Evolutionary conservation across 2,113 vertebrate genomes (phyloP).

Genomic region (Mixornis gularis): DNA sequence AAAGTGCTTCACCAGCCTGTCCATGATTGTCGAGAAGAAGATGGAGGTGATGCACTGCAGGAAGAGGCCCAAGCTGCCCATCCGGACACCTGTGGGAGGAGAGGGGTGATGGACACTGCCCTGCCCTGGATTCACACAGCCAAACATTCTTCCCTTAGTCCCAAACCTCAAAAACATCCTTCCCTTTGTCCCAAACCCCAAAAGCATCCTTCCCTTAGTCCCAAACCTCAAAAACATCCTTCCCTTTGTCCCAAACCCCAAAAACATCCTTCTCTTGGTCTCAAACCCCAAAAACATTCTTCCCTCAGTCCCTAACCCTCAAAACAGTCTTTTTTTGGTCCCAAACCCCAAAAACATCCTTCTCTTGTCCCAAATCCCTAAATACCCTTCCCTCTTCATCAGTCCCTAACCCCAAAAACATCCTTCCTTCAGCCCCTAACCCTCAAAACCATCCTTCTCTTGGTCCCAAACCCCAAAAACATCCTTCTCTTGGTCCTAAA

Average conservation of each 20-base stretch:
- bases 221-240: neutral
- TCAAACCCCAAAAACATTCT: neutral
- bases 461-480: accelerated
- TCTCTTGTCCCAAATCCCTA: too few relatives aligned
- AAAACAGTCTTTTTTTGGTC: too few relatives aligned
- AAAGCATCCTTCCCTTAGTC: neutral
- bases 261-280: accelerated
- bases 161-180: neutral
- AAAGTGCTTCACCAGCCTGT: slow-evolving; percentile 76
- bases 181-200: neutral
- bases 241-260: neutral
- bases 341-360: neutral
- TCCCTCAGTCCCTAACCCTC: accelerated
- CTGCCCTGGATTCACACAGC: neutral
- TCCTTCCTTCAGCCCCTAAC: neutral
- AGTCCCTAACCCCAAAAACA: too few relatives aligned
- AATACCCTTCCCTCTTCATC: neutral
- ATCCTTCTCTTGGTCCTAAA: neutral
- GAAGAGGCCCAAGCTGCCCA: slow-evolving; percentile 87
- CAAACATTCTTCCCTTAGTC: accelerated
- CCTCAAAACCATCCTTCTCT: neutral
- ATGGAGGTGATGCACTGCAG: slow-evolving; percentile 83
- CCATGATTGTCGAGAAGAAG: slow-evolving; percentile 81
- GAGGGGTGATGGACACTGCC: neutral
- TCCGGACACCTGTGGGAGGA: slow-evolving; percentile 74